These are phyloP conservation scores for Bilobella aurantiaca DNA, from an alignment of 1,140 invertebrate species.

Conservation along the genomic window DNA sequence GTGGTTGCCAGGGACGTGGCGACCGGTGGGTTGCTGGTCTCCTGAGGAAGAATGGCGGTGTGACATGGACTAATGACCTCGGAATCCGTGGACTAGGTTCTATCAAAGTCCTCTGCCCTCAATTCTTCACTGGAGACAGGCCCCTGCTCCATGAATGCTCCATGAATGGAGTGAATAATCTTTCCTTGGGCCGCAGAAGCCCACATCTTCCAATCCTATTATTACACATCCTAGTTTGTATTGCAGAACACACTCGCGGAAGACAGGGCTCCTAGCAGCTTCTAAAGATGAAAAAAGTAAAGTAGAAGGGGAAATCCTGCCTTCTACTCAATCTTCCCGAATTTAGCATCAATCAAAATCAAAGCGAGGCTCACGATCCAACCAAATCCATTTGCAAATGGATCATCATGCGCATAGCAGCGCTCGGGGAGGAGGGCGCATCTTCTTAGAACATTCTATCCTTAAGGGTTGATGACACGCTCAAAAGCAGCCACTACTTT, in stretches of 20 bases:
- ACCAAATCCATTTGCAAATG: no score
- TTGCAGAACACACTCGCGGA: background rate
- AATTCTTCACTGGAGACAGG: background rate
- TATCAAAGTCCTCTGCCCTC: conserved; percentile 6
- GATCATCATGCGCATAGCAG: no score
- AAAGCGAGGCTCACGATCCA: background rate
- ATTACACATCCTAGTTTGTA: background rate
- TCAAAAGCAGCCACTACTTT: no score
- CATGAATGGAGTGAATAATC: conserved; percentile 9
- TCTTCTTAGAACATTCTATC: no score
- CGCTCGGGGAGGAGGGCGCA: no score
- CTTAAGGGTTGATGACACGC: no score
- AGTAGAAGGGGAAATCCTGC: background rate
- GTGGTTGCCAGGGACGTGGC: no score
- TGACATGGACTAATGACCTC: background rate
- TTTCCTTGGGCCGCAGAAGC: background rate
- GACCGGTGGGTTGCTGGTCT: no score
- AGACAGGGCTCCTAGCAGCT: background rate
- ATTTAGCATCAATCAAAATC: conserved; percentile 4
- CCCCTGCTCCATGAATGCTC: background rate
- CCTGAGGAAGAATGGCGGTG: background rate
- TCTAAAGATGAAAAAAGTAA: background rate
- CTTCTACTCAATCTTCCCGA: background rate
- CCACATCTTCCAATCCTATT: background rate
- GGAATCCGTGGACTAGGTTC: background rate